Evolutionary conservation across 1,140 invertebrate genomes (phyloP), one percentile per base, ranked within the genome.

Genomic region (Tachypleus tridentatus): DNA sequence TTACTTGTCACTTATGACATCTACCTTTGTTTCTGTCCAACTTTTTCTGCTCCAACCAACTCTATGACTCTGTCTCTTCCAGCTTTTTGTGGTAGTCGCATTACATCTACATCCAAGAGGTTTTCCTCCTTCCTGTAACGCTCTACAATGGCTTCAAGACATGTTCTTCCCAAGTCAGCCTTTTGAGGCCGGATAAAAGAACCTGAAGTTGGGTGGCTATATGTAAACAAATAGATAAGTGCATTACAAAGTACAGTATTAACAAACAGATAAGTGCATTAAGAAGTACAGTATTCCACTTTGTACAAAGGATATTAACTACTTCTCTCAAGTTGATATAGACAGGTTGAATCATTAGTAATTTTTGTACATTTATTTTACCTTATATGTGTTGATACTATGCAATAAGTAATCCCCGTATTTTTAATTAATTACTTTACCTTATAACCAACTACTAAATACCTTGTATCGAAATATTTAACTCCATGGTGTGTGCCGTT

Each of bases 401-500:
- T 2, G 2, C 2, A 29, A 29, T 29, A 29, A 29, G 29, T 29
- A 29, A 29, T 29, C 29, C 29, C 29, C 29, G 29, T 29, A 29
- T 29, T 29, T 29, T 2, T 29, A 29, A 29, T 29, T 29, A 29
- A 29, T 29, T 29, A 29, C 2, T 29, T 29, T 29, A 29, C 29
- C 29, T 29, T 29, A 29, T 29, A 29, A 29, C 29, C 29, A 29
- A 29, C 29, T 29, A 29, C 0, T 29, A 70, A 64, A 76, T 79
- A 88, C 83, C 81, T 83, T 4, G 91, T 86, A 73, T 83, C 81
- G 75, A 96, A 97, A 77, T 95, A 97, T 70, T 84, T 80, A 58
- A 84, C 77, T 58, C 86, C 87, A 70, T 93, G 83, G 63, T 93
- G 82, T 51, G 80, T 84, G 1, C 93, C 93, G 82, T 93, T 84